These are phyloP conservation scores for Thumatha senex DNA, from an alignment of 2,888 invertebrate species.

Conservation along the genomic window DNA sequence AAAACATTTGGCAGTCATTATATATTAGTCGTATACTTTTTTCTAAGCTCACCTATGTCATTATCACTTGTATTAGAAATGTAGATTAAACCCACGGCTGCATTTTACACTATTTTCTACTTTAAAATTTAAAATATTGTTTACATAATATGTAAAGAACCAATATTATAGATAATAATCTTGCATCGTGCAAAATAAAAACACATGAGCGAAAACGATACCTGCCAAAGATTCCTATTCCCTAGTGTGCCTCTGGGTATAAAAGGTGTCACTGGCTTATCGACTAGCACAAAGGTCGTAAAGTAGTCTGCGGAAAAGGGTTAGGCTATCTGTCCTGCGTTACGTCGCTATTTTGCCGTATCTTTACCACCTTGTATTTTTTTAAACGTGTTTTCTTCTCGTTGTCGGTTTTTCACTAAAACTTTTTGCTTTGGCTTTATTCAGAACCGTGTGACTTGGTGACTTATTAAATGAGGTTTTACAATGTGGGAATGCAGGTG, in stretches of 20 bases:
- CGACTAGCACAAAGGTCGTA: constrained; percentile 8
- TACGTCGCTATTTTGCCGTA: constrained; percentile 4
- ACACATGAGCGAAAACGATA: not conserved
- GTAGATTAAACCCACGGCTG: too few relatives aligned
- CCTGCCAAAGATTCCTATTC: not conserved
- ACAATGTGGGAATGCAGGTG: not conserved
- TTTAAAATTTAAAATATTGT: too few relatives aligned
- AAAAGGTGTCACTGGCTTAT: constrained; percentile 11
- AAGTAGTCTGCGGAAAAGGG: constrained; percentile 12
- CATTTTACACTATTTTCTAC: too few relatives aligned
- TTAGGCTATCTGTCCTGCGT: constrained; percentile 13
- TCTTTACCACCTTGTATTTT: constrained; percentile 10
- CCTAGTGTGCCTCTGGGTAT: constrained; percentile 2
- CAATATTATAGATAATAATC: not conserved
- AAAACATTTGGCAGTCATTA: too few relatives aligned
- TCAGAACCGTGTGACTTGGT: not conserved
- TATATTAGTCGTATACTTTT: too few relatives aligned
- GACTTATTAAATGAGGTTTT: not conserved
- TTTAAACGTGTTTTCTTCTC: constrained; percentile 3
- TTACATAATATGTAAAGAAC: too few relatives aligned
- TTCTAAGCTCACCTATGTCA: too few relatives aligned
- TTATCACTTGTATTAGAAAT: too few relatives aligned
- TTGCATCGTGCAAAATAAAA: not conserved
- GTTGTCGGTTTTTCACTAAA: constrained; percentile 1
- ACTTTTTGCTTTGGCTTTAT: not conserved